Evolutionary conservation across 2,113 vertebrate species (phyloP), one percentile per base, ranked within the genome.

Genomic region (Aleadryas rufinucha): DNA sequence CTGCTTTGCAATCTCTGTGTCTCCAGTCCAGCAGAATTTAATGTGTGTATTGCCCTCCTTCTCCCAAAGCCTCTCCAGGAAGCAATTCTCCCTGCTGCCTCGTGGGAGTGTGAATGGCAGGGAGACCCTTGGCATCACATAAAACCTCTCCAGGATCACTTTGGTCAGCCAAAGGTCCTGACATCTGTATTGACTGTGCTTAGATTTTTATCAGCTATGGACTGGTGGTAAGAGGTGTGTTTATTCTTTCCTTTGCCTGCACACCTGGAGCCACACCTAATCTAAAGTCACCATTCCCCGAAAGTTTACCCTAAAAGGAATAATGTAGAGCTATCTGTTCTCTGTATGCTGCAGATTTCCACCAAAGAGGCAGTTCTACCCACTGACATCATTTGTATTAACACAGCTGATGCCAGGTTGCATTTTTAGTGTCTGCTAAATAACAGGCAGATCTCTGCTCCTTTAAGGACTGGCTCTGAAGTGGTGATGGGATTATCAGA

Each of bases 141-240:
- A 14, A 39, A 64, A 41, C 16, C 26, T 77, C 15, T 52, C 17
- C 26, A 37, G 69, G 24, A n/a, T 33, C 16, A 10, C 10, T 47
- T 64, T 49, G 16, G 63, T 57, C 39, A 59, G 39, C 30, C 24
- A 28, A 14, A 78, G 23, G 31, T 56, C 50, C 24, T 23, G 63
- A 1, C 5, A 16, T 41, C 37, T 10, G 1, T 1, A 2, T 42
- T 83, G 44, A 3, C 22, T 24, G 18, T 50, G 27, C n/a, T 42
- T 65, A 65, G 10, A 28, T 31, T 59, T 79, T 60, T 61, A 61
- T 44, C 9, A 33, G 27, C 31, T 1, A 1, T 65, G 31, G 76
- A 16, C 18, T 56, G 24, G 3, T 68, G 26, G 14, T 28, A 13
- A 33, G 37, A 12, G 30, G 3, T 79, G 37, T 45, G 11, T 44